phyloP scores from a whole-genome alignment of 2,797 vertebrate genomes.

The Sebastes hubbsi region DNA sequence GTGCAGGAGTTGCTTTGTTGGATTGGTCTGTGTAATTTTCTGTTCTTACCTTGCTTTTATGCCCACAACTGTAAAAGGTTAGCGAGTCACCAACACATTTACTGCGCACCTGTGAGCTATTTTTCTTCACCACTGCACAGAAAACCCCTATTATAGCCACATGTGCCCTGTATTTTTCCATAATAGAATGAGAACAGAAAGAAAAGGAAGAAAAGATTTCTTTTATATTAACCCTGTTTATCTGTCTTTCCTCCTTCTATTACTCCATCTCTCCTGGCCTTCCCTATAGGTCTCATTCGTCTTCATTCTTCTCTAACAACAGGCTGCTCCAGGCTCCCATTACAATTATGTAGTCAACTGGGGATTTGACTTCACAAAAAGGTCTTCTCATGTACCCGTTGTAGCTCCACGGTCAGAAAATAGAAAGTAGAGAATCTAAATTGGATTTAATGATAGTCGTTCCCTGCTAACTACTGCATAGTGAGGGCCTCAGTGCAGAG shows the following conservation, averaged over 20 bases:
- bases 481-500: background rate
- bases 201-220: background rate
- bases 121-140: background rate
- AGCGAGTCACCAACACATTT: background rate
- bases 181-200: background rate
- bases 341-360: slow-evolving; percentile 69
- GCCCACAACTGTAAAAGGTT: background rate
- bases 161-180: background rate
- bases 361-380: slow-evolving; percentile 61
- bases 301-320: slow-evolving; percentile 70
- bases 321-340: slow-evolving; percentile 58
- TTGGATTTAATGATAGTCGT: slow-evolving; percentile 52
- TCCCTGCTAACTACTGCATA: slow-evolving; percentile 24
- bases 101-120: background rate
- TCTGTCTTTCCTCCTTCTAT: slow-evolving; percentile 10
- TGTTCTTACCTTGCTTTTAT: background rate
- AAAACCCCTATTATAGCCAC: background rate
- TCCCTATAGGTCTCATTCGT: slow-evolving; percentile 50
- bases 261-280: slow-evolving; percentile 20
- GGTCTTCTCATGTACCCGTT: slow-evolving; percentile 33
- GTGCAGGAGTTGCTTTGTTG: background rate
- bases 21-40: background rate
- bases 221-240: slow-evolving; percentile 31
- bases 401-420: slow-evolving; percentile 48
- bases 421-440: slow-evolving; percentile 54